A percentile compares a stretch with the other conserved stretches of the same genome.
Conservation (phyloP, 2,888 invertebrate species). For the Dicyrtomina minuta region DNA sequence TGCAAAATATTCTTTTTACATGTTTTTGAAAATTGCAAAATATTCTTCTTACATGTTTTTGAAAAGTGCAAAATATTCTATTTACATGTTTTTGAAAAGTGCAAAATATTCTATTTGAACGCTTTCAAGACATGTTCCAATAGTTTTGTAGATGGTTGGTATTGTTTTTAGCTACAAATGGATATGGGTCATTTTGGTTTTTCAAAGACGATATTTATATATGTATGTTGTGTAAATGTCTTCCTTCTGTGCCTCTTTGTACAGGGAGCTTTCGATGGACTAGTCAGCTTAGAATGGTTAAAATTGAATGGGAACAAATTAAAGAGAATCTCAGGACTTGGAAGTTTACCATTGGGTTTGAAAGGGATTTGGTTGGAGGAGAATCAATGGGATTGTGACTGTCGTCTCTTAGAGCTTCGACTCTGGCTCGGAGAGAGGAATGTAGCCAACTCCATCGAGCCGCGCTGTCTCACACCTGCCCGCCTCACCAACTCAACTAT, state of each 20-base stretch:
- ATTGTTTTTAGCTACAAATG: too few species aligned
- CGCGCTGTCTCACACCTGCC: conserved; percentile 71
- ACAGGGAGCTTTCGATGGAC: conserved; percentile 71
- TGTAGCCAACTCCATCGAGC: conserved; percentile 75
- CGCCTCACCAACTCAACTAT: conserved; percentile 69
- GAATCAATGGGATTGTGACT: conserved; percentile 88
- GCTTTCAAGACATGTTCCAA: too few species aligned
- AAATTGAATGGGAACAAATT: conserved; percentile 79
- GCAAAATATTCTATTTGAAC: too few species aligned
- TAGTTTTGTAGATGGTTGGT: too few species aligned
- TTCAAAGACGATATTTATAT: too few species aligned
- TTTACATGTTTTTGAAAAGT: too few species aligned
- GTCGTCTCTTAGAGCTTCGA: conserved; percentile 74
- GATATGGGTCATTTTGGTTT: too few species aligned
- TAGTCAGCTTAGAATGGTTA: conserved; percentile 80
- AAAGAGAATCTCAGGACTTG: conserved; percentile 68
- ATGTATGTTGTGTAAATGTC: not conserved
- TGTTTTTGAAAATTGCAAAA: too few species aligned
- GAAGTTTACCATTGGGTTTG: conserved; percentile 73
- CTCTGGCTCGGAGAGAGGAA: conserved; percentile 75
- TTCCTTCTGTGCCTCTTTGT: conserved; percentile 17
- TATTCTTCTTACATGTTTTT: too few species aligned
- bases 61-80: too few species aligned
- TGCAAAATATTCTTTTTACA: too few species aligned
- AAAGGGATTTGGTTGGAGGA: conserved; percentile 79